Base-by-base conservation (phyloP, 2,113 vertebrate genomes). In the Pachypanchax playfairii region DNA sequence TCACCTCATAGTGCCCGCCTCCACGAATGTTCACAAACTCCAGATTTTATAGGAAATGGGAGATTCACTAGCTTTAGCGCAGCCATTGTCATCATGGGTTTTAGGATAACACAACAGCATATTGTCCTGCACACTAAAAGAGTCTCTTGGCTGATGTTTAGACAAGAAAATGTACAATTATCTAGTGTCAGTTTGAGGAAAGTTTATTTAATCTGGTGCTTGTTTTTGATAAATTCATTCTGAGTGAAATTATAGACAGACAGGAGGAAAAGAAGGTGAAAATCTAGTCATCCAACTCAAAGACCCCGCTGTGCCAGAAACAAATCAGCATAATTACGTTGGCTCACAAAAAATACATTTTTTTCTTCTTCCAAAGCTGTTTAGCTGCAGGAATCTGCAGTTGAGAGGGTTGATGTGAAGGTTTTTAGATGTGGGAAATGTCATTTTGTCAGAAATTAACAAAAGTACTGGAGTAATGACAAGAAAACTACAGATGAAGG, bases 291-390 rank as follows among this genome's bases (percentile, higher is more conserved):
- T 31, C 53, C 62, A 51, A 53, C 58, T 67, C 46, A 38, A 46
- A 39, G 48, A 58, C 50, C 55, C 73, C 38, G 63, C 73, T 67
- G 77, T 76, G 70, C 75, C 67, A 69, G 60, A 65, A 71, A 54
- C 70, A 72, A 70, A 74, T 77, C 73, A 66, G 70, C 75, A 51
- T 85, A 84, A 84, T 88, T 84, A 83, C 58, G 78, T 58, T 20
- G 61, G 51, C 73, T 80, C 66, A 59, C 76, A 86, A 87, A 87
- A 80, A 82, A 79, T 20, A 48, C 69, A 36, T 48, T 65, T 73
- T 62, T 78, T 59, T 47, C 58, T 76, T 52, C 61, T 36, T 50
- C 21, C 58, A 25, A 20, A 25, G 38, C 57, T 29, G 44, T 73
- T 76, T 33, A 55, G 62, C 65, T 38, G 42, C 56, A 33, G 49